Base-by-base conservation (phyloP, 2,888 invertebrate species). In the Leptodirus hochenwartii region DNA sequence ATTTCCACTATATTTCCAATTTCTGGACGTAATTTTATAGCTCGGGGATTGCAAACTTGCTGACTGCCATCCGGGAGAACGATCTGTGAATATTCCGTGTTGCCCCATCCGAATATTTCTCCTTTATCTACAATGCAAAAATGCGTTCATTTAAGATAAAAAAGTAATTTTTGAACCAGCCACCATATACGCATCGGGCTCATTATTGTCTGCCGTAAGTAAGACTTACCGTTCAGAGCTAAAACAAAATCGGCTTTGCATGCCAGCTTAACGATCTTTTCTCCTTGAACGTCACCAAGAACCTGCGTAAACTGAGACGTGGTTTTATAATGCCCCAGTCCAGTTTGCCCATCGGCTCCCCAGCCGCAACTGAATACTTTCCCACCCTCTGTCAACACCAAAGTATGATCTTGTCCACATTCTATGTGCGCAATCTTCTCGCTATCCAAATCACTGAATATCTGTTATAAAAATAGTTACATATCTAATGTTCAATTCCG, bases 41-140 rank as follows among this genome's bases (percentile, higher is more conserved):
- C 61, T 22, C 66, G 68, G 0, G 91, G 79, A 41, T 62, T 62
- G 46, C 71, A 72, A 4, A 88, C 60, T 55, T 88, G 88, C 42
- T 76, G 77, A 25, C 56, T 54, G 5, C 59, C 54, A 6, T 49
- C 56, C 33, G 51, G 45, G 43, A 61, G 54, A 15, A 67, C 60
- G 20, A 96, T 59, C 52, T 95, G 95, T 0, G 74, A 73, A 47
- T 91, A 93, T 56, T 96, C 95, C 0, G 81, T 77, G 53, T 91
- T 95, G 5, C 96, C 95, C 93, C 95, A 96, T 1, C 91, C 95
- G 56, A 91, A 95, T 2, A 90, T 64, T 44, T 90, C 81, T 3
- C 93, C 91, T 43, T 73, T 71, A 38, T 87, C 84, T 79, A 46
- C 27, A 47, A 47, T 36, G 36, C 34, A 40, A 30, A 29, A 29